Evolutionary conservation across 2,888 invertebrate species (phyloP), one percentile per base, ranked within the genome.

Genomic region (Pammene aurita): DNA sequence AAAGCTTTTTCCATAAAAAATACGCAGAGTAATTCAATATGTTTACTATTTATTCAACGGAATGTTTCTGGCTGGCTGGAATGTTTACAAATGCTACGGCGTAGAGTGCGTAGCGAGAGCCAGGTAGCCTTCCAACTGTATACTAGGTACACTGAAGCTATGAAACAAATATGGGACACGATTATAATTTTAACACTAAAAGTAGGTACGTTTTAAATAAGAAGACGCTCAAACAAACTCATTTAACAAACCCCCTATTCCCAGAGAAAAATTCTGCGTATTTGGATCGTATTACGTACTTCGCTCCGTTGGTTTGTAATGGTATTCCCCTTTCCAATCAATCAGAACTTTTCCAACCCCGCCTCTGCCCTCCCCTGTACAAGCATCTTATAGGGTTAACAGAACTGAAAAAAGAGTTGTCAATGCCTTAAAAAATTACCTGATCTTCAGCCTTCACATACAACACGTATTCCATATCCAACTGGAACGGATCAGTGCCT

Each of bases 391-490:
- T 13, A 5, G 62, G n/a, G 18, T n/a, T 52, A 18, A 38, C 13
- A 38, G n/a, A 35, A 42, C 6, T 16, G 46, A 38, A 11, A 61
- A 13, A 11, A 26, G 11, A 26, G 9, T 38, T 38, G 50, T 16
- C 10, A 26, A 14, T 35, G 7, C 2, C 0, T 11, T 11, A 2
- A 67, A 52, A 57, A 34, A 74, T 83, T 75, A 93, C 93, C 91
- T 97, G 98, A 93, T 98, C 98, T 90, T 98, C 98, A 0, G 98
- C 98, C 87, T 98, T 98, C 67, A 98, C 98, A 83, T 98, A 98
- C 72, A 98, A 93, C 65, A 98, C 98, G 87, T 98, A 98, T 86
- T 98, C 98, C 96, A 98, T 97, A 85, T 98, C 98, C 80, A 98
- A 89, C 89, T 98, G 98, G 86, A 98, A 98, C 4, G 97, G 95